Conservation (phyloP, 2,888 invertebrate species). For the Drosophila prostipennis region DNA sequence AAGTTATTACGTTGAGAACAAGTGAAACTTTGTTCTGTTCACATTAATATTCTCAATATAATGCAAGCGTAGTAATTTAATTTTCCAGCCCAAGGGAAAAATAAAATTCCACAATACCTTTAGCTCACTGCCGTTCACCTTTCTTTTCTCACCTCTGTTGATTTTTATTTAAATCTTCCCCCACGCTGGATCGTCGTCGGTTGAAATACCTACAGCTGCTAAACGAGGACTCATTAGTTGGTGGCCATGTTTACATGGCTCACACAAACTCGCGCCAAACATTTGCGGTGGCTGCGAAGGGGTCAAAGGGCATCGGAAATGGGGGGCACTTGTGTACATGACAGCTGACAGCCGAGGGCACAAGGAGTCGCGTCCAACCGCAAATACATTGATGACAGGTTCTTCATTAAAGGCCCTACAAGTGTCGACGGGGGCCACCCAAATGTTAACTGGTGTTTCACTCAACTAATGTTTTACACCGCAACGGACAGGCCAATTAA, state of each 20-base stretch:
- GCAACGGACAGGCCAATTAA: constrained; percentile 3
- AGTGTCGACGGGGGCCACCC: constrained; percentile 18
- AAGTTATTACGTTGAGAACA: no score
- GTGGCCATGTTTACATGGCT: constrained; percentile 16
- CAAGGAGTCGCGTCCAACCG: constrained; percentile 14
- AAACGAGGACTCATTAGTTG: constrained; percentile 33
- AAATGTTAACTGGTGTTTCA: constrained; percentile 18
- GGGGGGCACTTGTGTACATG: constrained; percentile 24
- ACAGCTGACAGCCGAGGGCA: constrained; percentile 10
- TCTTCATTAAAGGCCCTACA: constrained; percentile 39
- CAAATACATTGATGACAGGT: constrained; percentile 41
- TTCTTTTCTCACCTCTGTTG: background rate
- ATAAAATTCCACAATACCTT: background rate
- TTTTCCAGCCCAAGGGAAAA: no score
- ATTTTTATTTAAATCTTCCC: background rate
- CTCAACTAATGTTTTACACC: constrained; percentile 7
- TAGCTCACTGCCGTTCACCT: background rate
- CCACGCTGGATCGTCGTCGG: background rate
- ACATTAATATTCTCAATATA: no score
- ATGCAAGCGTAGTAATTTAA: no score
- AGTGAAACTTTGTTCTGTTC: no score
- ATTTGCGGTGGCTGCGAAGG: constrained; percentile 2
- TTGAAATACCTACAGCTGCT: background rate
- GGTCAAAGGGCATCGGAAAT: constrained; percentile 18
- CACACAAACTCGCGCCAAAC: constrained; percentile 7